Evolutionary conservation across 2,888 invertebrate species (phyloP), one percentile per base, ranked within the genome.

Genomic region (Pinctada fucata): DNA sequence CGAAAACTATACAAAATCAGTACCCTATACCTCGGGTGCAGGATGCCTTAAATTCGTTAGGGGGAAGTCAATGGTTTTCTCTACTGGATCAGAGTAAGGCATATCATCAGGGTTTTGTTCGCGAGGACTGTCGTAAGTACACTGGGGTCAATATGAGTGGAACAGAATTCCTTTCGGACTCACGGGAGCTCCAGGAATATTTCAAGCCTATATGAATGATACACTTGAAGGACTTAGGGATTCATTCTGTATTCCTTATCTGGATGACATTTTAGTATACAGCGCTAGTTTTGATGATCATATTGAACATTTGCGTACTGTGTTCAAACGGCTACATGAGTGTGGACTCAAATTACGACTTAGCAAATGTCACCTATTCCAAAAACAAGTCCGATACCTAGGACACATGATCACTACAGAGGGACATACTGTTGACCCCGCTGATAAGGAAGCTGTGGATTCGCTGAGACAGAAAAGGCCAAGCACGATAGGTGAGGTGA

Each of bases 21-120:
- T 52, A 71, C 5, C 83, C 83, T 5, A 77, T 85, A 5, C 84
- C 85, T 5, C 76, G 82, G n/a, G 79, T 84, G 3, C 78, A 85
- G 68, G 80, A 84, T 79, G 74, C 79, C 3, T 64, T 83, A 31
- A 70, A 84, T 45, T 74, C 66, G 8, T 72, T 83, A 31, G 76
- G 76, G 3, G 84, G 82, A 1, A 83, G 69, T 64, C 45, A 58
- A 45, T 82, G 77, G 81, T 82, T 83, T 48, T 75, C 81, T 2
- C 16, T 82, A 1, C 58, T 84, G 45, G 82, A 84, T 64, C 82
- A 84, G 31, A 76, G 82, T 3, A 82, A 83, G 52, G 83, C 83
- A 0, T 82, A 84, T 31, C 83, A 83, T 66, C 82, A 84, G 65
- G 83, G 83, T 3, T 80, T 83, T 45, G 70, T 84, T 6, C 70